These are phyloP conservation scores for Apodemia zela DNA, from an alignment of 2,888 invertebrate genomes.

Conservation along the genomic window DNA sequence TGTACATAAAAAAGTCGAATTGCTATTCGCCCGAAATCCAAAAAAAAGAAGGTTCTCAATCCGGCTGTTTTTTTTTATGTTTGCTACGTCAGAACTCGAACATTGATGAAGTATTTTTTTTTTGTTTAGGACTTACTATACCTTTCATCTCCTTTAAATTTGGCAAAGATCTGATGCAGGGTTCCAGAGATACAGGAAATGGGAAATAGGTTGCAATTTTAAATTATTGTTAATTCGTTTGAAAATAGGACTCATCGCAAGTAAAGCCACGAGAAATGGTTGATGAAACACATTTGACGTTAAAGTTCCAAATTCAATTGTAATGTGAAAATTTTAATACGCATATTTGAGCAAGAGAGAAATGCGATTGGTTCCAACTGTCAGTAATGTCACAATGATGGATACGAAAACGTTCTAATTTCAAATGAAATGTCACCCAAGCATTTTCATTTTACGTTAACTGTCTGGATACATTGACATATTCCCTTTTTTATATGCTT, in stretches of 20 bases:
- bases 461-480: constrained; percentile 2
- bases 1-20: too few relatives aligned
- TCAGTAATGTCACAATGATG: constrained; percentile 39
- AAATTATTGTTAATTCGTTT: too few relatives aligned
- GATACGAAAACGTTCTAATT: constrained; percentile 41
- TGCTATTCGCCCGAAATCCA: too few relatives aligned
- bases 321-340: neutral
- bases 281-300: neutral
- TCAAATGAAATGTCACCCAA: constrained; percentile 35
- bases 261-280: neutral
- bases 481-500: constrained; percentile 35
- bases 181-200: too few relatives aligned
- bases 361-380: constrained; percentile 40
- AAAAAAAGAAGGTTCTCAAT: too few relatives aligned
- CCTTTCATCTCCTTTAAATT: too few relatives aligned
- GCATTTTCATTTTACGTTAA: constrained; percentile 16
- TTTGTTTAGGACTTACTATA: too few relatives aligned
- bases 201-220: too few relatives aligned
- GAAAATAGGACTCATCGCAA: neutral
- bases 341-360: neutral
- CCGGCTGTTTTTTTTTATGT: too few relatives aligned
- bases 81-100: too few relatives aligned
- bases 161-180: too few relatives aligned
- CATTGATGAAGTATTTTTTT: too few relatives aligned
- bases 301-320: neutral